Evolutionary conservation across 2,113 vertebrate species (phyloP).

Genomic region (Tautogolabrus adspersus): DNA sequence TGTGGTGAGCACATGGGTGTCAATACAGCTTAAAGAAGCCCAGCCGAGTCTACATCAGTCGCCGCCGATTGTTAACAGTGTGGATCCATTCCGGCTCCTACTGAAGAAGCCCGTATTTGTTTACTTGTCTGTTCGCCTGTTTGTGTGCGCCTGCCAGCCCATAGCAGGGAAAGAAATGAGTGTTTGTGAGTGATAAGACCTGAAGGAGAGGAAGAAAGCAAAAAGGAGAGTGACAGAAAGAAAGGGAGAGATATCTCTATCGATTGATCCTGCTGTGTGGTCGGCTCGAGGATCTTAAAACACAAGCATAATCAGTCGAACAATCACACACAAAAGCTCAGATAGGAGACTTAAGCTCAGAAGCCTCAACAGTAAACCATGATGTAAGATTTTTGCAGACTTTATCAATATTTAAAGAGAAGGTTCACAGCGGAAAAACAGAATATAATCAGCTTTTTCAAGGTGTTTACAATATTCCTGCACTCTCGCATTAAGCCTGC

Average conservation of each 20-base stretch:
- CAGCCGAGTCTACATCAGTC: slow-evolving; percentile 58
- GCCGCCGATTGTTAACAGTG: slow-evolving; percentile 57
- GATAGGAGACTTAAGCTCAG: slow-evolving; percentile 35
- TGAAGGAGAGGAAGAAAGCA: slow-evolving; percentile 56
- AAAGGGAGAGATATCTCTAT: slow-evolving; percentile 43
- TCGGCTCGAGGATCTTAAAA: slow-evolving; percentile 29
- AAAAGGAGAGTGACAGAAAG: slow-evolving; percentile 29
- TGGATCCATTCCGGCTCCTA: slow-evolving; percentile 46
- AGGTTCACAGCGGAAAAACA: slow-evolving; percentile 24
- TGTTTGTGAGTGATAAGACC: slow-evolving; percentile 75
- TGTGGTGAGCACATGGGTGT: slow-evolving; percentile 49
- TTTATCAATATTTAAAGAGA: slow-evolving; percentile 50
- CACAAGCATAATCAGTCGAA: not conserved
- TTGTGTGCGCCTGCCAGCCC: slow-evolving; percentile 42
- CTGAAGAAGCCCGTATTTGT: slow-evolving; percentile 49
- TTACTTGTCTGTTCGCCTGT: slow-evolving; percentile 46
- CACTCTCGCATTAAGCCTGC: slow-evolving; percentile 47
- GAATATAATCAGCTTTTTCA: slow-evolving; percentile 31
- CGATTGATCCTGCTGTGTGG: slow-evolving; percentile 54
- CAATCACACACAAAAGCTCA: not conserved
- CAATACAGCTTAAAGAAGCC: slow-evolving; percentile 60
- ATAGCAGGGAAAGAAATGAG: slow-evolving; percentile 54
- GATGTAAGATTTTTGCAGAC: slow-evolving; percentile 18
- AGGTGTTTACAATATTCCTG: slow-evolving; percentile 47
- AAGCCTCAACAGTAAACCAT: slow-evolving; percentile 27